Percentiles rank a stretch among this genome's conserved stretches.
Evolutionary conservation across 2,797 vertebrate genomes (phyloP).

Genomic region (Sebastes oblongus): DNA sequence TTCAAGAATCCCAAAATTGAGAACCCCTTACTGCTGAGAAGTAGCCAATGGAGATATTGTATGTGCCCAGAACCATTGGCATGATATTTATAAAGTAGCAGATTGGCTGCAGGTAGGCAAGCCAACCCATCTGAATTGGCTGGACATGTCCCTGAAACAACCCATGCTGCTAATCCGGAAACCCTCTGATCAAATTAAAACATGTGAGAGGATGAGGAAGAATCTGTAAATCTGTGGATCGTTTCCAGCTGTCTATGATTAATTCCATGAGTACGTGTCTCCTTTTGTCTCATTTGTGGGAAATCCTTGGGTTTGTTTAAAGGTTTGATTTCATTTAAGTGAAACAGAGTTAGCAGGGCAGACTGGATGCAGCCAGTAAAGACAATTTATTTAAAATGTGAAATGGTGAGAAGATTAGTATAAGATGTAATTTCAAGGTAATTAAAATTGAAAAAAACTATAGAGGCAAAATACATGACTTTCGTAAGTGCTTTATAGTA

Average conservation of each 20-base stretch:
- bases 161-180: slow-evolving; percentile 65
- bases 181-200: slow-evolving; percentile 73
- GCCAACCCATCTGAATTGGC: slow-evolving; percentile 66
- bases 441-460: not conserved
- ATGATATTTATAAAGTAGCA: slow-evolving; percentile 61
- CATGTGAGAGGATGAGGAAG: slow-evolving; percentile 46
- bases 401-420: not conserved
- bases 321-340: slow-evolving; percentile 9
- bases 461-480: not conserved
- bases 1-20: slow-evolving; percentile 36
- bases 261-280: slow-evolving; percentile 1
- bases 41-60: slow-evolving; percentile 21
- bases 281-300: slow-evolving; percentile 14
- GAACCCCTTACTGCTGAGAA: slow-evolving; percentile 27
- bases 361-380: not conserved
- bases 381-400: not conserved
- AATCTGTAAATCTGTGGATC: slow-evolving; percentile 42
- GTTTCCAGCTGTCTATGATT: slow-evolving; percentile 23
- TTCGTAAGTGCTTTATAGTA: not conserved
- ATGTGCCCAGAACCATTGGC: slow-evolving; percentile 47
- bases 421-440: not conserved
- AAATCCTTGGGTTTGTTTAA: slow-evolving; percentile 21
- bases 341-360: not conserved
- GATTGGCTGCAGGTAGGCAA: slow-evolving; percentile 63
- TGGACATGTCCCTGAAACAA: slow-evolving; percentile 51